These are phyloP conservation scores for Polymixis lichenea DNA, from an alignment of 2,888 invertebrate genomes.

Conservation along the genomic window DNA sequence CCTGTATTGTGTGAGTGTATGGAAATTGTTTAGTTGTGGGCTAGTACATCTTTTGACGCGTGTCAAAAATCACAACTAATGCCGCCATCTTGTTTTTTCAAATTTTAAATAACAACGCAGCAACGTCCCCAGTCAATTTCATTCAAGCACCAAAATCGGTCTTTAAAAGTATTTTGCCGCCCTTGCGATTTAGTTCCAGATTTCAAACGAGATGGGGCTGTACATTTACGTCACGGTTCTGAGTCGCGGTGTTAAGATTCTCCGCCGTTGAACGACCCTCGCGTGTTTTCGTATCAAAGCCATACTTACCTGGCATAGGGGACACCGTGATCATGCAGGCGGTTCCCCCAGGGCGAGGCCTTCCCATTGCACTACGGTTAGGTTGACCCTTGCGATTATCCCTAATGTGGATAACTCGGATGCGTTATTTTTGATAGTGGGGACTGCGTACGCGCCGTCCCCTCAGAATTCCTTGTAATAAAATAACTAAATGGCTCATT, in stretches of 20 bases:
- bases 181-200: background rate
- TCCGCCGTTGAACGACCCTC: constrained; percentile 16
- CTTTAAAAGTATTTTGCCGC: too few relatives aligned
- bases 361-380: constrained; percentile 38
- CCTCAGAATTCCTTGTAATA: background rate
- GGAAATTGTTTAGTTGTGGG: too few relatives aligned
- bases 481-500: too few relatives aligned
- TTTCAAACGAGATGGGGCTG: constrained; percentile 22
- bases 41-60: background rate
- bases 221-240: constrained; percentile 22
- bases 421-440: constrained; percentile 42
- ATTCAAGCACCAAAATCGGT: background rate
- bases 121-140: background rate
- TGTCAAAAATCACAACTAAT: background rate
- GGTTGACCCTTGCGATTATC: constrained; percentile 63
- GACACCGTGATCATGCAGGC: constrained; percentile 37
- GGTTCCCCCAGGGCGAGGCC: constrained; percentile 40
- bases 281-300: background rate
- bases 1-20: too few relatives aligned
- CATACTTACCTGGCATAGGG: constrained; percentile 35
- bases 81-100: background rate
- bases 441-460: constrained; percentile 62
- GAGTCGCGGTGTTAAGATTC: constrained; percentile 39
- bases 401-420: constrained; percentile 48
- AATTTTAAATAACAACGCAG: background rate